phyloP scores from a whole-genome alignment of 2,797 vertebrate genomes.

The Gymnothorax reevesii region DNA sequence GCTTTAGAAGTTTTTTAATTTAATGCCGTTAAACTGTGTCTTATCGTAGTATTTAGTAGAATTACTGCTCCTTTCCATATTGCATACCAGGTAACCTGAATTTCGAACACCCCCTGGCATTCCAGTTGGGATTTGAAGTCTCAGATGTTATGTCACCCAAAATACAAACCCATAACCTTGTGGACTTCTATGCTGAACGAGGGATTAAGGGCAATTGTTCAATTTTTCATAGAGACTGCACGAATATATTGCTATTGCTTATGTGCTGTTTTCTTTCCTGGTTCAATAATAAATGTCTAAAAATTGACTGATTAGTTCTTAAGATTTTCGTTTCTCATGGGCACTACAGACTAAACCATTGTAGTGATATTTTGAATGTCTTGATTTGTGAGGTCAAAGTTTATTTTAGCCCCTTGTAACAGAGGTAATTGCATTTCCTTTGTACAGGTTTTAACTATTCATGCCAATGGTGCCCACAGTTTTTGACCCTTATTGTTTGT shows the following conservation, averaged over 20 bases:
- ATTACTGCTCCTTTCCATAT: neutral
- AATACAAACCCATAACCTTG: neutral
- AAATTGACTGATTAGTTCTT: neutral
- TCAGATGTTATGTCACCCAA: neutral
- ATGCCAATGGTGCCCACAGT: neutral
- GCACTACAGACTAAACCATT: neutral
- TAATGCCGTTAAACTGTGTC: neutral
- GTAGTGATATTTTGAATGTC: neutral
- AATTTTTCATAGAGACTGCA: neutral
- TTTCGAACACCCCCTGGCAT: neutral
- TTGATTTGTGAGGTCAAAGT: neutral
- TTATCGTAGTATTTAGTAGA: neutral
- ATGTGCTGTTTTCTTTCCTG: neutral
- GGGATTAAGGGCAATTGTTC: neutral
- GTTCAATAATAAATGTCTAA: neutral
- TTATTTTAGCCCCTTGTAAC: neutral
- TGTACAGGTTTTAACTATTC: neutral
- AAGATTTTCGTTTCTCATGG: neutral
- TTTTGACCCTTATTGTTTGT: constrained; percentile 7
- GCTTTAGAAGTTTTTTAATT: neutral
- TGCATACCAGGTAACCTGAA: neutral
- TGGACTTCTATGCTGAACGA: neutral
- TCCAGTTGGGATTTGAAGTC: neutral
- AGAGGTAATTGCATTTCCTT: neutral
- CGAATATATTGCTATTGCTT: neutral